These are phyloP conservation scores for Oncorhynchus mykiss DNA, from an alignment of 2,113 vertebrate genomes.

Conservation along the genomic window DNA sequence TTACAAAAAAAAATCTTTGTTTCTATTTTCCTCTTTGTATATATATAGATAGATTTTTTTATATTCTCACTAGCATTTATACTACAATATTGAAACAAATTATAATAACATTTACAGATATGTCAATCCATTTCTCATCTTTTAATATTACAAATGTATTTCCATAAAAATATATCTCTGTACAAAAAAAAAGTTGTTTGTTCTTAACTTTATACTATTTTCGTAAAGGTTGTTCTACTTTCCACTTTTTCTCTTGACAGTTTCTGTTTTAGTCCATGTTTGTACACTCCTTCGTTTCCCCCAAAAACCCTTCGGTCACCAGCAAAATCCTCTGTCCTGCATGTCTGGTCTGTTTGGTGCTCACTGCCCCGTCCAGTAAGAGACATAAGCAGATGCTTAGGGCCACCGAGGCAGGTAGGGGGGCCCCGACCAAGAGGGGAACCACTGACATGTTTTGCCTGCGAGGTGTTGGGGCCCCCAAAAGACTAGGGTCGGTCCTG, in stretches of 20 bases:
- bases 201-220: slow-evolving; percentile 68
- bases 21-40: slow-evolving; percentile 78
- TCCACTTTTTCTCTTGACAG: slow-evolving; percentile 36
- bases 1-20: slow-evolving; percentile 80
- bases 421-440: too few species aligned
- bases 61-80: slow-evolving; percentile 85
- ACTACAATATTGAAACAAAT: slow-evolving; percentile 94
- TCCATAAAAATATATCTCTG: slow-evolving; percentile 99
- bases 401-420: too few species aligned
- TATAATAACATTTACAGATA: slow-evolving; percentile 90
- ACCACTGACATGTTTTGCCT: too few species aligned
- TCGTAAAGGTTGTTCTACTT: slow-evolving; percentile 53
- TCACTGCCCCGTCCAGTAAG: too few species aligned
- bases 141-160: slow-evolving; percentile 98
- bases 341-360: slow-evolving; percentile 7
- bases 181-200: slow-evolving; percentile 91
- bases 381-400: too few species aligned
- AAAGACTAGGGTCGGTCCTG: too few species aligned
- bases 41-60: slow-evolving; percentile 55
- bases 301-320: slow-evolving; percentile 56
- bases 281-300: slow-evolving; percentile 19
- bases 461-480: too few species aligned
- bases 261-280: slow-evolving; percentile 49
- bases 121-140: slow-evolving; percentile 80
- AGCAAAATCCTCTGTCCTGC: slow-evolving; percentile 25